A percentile compares a stretch with the other conserved stretches of the same genome.
Evolutionary conservation across 2,113 vertebrate genomes (phyloP).

Genomic region (Corapipo altera): DNA sequence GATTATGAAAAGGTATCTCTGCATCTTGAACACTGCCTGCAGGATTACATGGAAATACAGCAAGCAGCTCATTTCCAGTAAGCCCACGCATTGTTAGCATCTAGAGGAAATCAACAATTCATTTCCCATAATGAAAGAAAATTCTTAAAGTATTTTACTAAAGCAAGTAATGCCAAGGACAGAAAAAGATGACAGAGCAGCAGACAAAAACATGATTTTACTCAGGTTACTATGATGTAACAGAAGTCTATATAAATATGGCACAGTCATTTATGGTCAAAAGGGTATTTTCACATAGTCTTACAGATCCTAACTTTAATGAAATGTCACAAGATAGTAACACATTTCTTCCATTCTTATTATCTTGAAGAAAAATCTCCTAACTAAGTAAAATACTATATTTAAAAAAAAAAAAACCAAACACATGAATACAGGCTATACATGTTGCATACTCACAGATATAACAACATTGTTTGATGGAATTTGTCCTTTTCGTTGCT

Average conservation of each 20-base stretch:
- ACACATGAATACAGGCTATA: neutral
- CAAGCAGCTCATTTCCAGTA: neutral
- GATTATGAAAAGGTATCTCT: neutral
- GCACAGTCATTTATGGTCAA: neutral
- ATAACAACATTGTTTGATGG: neutral
- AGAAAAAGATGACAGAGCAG: neutral
- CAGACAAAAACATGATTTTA: neutral
- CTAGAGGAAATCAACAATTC: neutral
- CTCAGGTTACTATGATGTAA: neutral
- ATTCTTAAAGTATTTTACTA: neutral
- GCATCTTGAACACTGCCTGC: neutral
- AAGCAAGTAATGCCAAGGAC: neutral
- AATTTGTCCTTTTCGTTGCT: neutral
- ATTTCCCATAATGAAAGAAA: neutral
- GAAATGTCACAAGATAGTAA: neutral
- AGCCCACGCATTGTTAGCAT: neutral
- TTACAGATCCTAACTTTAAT: constrained; percentile 10
- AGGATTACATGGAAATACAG: neutral
- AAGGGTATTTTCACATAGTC: constrained; percentile 8
- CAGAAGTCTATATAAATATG: neutral
- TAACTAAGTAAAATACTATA: neutral
- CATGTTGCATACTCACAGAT: neutral
- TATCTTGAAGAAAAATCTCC: neutral
- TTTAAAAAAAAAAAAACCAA: neutral
- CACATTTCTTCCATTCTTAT: neutral